Percentiles rank a stretch among this genome's conserved stretches.
Evolutionary conservation across 2,888 invertebrate genomes (phyloP).

Genomic region (Drosophila eohydei): DNA sequence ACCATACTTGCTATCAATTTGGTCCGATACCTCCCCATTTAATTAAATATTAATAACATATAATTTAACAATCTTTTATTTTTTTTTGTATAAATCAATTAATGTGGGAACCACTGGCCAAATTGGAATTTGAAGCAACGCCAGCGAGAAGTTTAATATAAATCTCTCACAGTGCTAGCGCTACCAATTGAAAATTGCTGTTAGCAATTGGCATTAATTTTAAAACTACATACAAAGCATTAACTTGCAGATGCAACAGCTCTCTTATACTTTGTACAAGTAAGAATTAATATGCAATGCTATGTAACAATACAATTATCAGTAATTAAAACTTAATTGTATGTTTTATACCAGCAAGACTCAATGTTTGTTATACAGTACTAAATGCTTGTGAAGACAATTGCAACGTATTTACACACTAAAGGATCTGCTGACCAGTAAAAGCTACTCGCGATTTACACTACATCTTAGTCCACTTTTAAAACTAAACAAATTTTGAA

Average conservation of each 20-base stretch:
- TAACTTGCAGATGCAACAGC: conserved; percentile 45
- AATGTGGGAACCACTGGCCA: conserved; percentile 34
- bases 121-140: conserved; percentile 35
- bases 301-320: conserved; percentile 61
- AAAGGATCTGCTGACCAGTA: conserved; percentile 41
- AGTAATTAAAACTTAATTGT: conserved; percentile 70
- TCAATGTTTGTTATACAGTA: conserved; percentile 62
- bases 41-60: not conserved
- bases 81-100: conserved; percentile 17
- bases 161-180: conserved; percentile 78
- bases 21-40: no score
- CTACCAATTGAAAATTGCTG: conserved; percentile 41
- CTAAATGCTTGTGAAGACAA: conserved; percentile 53
- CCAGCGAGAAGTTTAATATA: conserved; percentile 84
- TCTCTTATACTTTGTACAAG: conserved; percentile 43
- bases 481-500: conserved; percentile 73
- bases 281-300: conserved; percentile 34
- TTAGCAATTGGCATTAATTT: conserved; percentile 44
- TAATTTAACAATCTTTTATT: conserved; percentile 10
- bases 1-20: not conserved
- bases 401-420: conserved; percentile 33
- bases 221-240: conserved; percentile 50
- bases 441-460: conserved; percentile 52
- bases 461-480: conserved; percentile 57
- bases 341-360: conserved; percentile 44